phyloP scores from a whole-genome alignment of 2,113 vertebrate genomes.

The Dryoscopus gambensis region DNA sequence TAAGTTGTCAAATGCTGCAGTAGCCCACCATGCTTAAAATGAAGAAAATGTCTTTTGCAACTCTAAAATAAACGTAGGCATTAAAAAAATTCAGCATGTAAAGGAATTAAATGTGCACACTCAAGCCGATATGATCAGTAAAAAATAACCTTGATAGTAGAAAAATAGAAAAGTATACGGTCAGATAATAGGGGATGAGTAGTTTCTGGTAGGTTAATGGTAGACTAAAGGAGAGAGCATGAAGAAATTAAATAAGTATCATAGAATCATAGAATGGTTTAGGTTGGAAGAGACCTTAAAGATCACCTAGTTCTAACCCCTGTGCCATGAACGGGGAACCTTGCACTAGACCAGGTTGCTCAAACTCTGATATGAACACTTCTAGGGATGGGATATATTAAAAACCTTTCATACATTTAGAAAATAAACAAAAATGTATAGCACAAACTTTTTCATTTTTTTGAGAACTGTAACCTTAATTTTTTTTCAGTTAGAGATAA shows the following conservation, averaged over 20 bases:
- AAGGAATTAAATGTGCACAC: not conserved
- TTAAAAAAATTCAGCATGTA: not conserved
- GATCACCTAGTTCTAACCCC: not conserved
- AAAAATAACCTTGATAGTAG: not conserved
- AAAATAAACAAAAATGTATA: not conserved
- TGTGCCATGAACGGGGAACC: not conserved
- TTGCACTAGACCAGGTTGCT: not conserved
- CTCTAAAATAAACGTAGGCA: not conserved
- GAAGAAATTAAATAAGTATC: not conserved
- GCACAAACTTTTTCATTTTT: not conserved
- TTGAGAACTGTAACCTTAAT: not conserved
- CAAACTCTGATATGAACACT: not conserved
- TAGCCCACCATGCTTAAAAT: not conserved
- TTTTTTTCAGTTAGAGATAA: not conserved
- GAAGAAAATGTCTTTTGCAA: not conserved
- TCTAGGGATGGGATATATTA: not conserved
- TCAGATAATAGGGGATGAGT: not conserved
- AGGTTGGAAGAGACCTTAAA: not conserved
- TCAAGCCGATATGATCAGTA: not conserved
- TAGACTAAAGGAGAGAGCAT: not conserved
- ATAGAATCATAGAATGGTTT: not conserved
- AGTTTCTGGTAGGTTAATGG: not conserved
- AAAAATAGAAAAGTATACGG: not conserved
- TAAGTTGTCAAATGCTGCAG: not conserved
- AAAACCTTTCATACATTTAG: not conserved